Base-by-base conservation (phyloP, 2,113 vertebrate genomes). In the Tragelaphus imberbis region DNA sequence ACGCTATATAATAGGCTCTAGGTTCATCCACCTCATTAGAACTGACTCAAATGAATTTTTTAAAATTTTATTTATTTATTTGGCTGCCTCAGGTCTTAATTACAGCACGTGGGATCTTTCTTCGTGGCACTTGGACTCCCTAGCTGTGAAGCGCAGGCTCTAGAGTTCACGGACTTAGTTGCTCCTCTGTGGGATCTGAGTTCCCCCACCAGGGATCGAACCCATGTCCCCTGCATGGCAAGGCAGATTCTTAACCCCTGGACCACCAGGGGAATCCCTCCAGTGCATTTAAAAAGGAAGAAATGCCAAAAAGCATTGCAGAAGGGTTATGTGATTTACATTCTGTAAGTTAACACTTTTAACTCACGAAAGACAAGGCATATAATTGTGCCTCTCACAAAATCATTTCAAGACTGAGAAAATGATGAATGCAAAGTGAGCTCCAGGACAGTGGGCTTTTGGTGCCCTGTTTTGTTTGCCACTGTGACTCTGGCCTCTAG, bases 241-340 rank as follows among this genome's bases (percentile, higher is more conserved):
- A 14, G 23, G 23, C 23, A 27, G 71, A 77, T 7, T 77, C 71
- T 13, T 77, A 77, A 77, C 23, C 36, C 40, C 71, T 77, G 71
- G 36, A 44, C 71, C 40, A 40, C 71, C 71, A 77, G 71, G 71
- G 71, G 44, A 40, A 44, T 77, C 36, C 71, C 40, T 75, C 30
- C 23, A 21, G 9, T 33, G 36, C 56, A 89, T 63, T 90, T 80
- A 93, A 91, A 95, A 82, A 97, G 28, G 71, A 97, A 79, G 63
- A 93, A 94, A 85, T 58, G 30, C 59, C 87, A 79, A 44, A 59
- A 33, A 68, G n/a, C 44, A 40, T 36, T 33, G 30, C 51, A n/a
- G 47, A 96, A n/a, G 40, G 59, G 49, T 77, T 77, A 58, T 81
- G 77, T 89, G 95, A 94, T 63, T 95, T 87, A 87, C 82, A 71